These are phyloP conservation scores for Sus scrofa DNA, from an alignment of 2,113 vertebrate genomes.

Conservation along the genomic window T2T-Sscrofa CM000819.6:77065501-77066000, in stretches of 20 bases:
- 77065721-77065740: not conserved
- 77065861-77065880: not conserved
- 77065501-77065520: not conserved
- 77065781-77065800: not conserved
- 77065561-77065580: conserved; percentile 36
- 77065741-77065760: not conserved
- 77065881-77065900: not conserved
- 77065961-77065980: not conserved
- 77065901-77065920: conserved; percentile 29
- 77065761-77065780: not conserved
- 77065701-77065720: not conserved
- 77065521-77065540: not conserved
- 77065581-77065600: not conserved
- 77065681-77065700: conserved; percentile 31
- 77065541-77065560: conserved; percentile 31
- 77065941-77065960: conserved; percentile 57
- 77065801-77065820: conserved; percentile 32
- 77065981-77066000: conserved; percentile 18
- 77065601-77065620: not conserved
- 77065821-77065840: not conserved
- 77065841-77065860: not conserved
- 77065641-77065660: not conserved
- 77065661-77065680: conserved; percentile 20
- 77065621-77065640: not conserved
- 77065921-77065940: not conserved